Percentiles rank a stretch among this genome's conserved stretches.
phyloP scores from a whole-genome alignment of 1,140 invertebrate genomes.

The Temnothorax longispinosus region DNA sequence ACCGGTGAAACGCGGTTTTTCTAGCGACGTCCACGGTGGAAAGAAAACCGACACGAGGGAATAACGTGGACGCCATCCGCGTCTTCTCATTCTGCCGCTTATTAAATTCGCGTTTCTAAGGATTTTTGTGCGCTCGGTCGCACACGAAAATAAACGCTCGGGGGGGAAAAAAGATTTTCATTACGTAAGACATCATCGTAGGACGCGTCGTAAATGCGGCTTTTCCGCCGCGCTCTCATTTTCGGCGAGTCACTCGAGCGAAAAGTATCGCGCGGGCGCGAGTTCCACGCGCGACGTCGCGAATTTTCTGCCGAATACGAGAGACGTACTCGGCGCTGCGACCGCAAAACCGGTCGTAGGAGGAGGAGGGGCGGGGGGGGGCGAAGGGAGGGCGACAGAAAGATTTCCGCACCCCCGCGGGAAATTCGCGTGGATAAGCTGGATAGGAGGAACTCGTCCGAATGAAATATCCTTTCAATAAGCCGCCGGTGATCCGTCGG shows the following conservation, averaged over 20 bases:
- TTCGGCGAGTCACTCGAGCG: constrained; percentile 30
- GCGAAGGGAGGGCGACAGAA: constrained; percentile 41
- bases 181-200: constrained; percentile 35
- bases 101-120: constrained; percentile 59
- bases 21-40: background rate
- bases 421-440: constrained; percentile 80
- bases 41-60: background rate
- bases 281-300: constrained; percentile 19
- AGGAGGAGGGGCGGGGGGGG: background rate
- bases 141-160: constrained; percentile 9
- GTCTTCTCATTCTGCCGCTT: constrained; percentile 37
- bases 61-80: background rate
- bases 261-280: constrained; percentile 52
- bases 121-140: background rate
- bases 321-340: constrained; percentile 23
- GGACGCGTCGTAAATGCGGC: constrained; percentile 7
- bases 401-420: constrained; percentile 78
- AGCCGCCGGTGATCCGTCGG: constrained; percentile 79
- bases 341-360: constrained; percentile 5
- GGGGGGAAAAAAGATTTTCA: constrained; percentile 2
- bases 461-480: constrained; percentile 84
- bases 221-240: constrained; percentile 56
- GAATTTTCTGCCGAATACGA: constrained; percentile 53
- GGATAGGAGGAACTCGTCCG: constrained; percentile 75
- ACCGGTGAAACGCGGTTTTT: background rate